Evolutionary conservation across 2,888 invertebrate species (phyloP).

Genomic region (Andrena trimmerana): DNA sequence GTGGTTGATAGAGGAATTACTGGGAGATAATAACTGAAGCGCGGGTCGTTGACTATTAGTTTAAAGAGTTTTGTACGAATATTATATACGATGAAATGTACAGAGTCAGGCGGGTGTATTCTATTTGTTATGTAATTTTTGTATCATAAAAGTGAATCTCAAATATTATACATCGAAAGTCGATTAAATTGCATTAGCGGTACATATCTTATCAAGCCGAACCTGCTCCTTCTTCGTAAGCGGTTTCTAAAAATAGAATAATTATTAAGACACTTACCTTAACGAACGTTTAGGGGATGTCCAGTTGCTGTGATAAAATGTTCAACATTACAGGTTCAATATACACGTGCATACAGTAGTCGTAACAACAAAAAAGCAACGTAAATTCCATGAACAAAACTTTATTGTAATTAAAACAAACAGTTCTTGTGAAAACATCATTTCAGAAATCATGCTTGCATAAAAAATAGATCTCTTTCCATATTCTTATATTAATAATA

Average conservation of each 20-base stretch:
- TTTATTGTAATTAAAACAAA: not conserved
- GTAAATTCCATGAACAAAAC: not conserved
- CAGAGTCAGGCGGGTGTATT: conserved; percentile 65
- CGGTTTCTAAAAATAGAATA: too few relatives aligned
- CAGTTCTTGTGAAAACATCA: not conserved
- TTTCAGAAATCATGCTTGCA: not conserved
- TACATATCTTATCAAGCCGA: not conserved
- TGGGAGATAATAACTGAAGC: conserved; percentile 47
- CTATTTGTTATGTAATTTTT: conserved; percentile 44
- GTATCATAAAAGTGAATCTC: conserved; percentile 12
- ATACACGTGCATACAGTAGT: not conserved
- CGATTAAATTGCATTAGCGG: conserved; percentile 28
- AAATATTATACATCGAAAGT: conserved; percentile 18
- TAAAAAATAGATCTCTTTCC: not conserved
- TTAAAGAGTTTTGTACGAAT: conserved; percentile 30
- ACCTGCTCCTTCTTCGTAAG: not conserved
- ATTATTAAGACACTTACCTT: not conserved
- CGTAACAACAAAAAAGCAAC: not conserved
- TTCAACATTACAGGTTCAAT: not conserved
- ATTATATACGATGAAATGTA: conserved; percentile 24
- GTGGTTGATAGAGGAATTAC: conserved; percentile 52
- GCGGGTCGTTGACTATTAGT: not conserved
- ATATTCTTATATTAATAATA: not conserved
- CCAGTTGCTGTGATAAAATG: conserved; percentile 5
- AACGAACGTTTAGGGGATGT: not conserved